A percentile compares a stretch with the other conserved stretches of the same genome.
Conservation (phyloP, 64 coral and sea anemone genomes). For the Montipora sp. region DNA sequence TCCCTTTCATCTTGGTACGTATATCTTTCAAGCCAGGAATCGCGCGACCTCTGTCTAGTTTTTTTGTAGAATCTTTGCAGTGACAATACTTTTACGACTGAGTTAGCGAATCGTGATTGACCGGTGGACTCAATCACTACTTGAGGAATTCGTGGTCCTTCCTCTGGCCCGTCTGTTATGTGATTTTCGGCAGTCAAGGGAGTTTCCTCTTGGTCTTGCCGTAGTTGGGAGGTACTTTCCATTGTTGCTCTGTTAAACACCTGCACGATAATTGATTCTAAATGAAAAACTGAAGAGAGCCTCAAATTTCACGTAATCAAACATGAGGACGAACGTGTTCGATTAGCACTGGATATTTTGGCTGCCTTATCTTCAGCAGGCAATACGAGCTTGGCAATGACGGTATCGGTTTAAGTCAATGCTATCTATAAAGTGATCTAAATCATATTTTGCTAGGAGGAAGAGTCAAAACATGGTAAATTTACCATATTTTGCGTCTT, state of each 20-base stretch:
- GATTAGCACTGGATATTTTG: background rate
- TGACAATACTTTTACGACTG: constrained; percentile 70
- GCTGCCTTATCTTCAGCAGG: background rate
- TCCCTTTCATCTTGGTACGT: constrained; percentile 77
- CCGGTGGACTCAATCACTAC: constrained; percentile 58
- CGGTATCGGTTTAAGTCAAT: background rate
- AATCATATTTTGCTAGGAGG: no score
- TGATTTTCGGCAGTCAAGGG: background rate
- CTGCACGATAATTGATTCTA: background rate
- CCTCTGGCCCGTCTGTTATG: background rate
- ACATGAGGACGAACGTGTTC: background rate
- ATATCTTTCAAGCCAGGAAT: constrained; percentile 89
- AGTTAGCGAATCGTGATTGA: constrained; percentile 68
- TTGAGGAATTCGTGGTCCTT: constrained; percentile 23
- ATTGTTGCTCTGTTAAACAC: constrained; percentile 5
- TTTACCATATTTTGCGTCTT: no score
- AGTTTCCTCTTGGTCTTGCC: constrained; percentile 13
- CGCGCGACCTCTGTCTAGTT: constrained; percentile 65
- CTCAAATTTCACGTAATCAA: background rate
- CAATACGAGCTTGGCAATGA: background rate
- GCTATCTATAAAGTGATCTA: background rate
- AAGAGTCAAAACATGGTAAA: no score
- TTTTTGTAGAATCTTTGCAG: constrained; percentile 79
- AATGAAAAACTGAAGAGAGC: background rate
- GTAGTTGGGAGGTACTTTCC: background rate